Evolutionary conservation across 2,888 invertebrate species (phyloP), one percentile per base, ranked within the genome.

Genomic region (Eulithis prunata): DNA sequence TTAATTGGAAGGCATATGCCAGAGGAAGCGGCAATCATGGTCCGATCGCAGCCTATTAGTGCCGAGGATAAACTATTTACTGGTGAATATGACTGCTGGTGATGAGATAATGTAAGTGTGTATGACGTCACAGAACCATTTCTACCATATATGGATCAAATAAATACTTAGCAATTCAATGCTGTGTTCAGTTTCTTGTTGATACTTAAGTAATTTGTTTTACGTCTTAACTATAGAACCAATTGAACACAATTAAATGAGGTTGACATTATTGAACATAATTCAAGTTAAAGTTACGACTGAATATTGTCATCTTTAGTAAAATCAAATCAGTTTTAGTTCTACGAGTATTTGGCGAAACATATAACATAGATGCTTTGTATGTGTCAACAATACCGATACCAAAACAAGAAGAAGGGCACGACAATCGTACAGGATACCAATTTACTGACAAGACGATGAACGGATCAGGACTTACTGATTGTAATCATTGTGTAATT

Each of bases 1-100:
- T 61, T 63, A 76, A 73, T 75, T 71, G 68, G 55, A 57, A 62
- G 68, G 62, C 62, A 66, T 57, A 69, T 70, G 69, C 52, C 58
- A 73, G 64, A 72, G 76, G 77, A 76, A 76, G 71, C 74, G 69
- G 69, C 72, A 72, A 75, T 77, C 68, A 75, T 71, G 52, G 60
- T 43, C 32, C 69, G 71, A 76, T 72, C 69, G 73, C 63, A 68
- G 64, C 65, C 72, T 66, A 74, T 75, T 74, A 75, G 62, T 54
- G 57, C 54, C 65, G 69, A 71, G 67, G 69, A 68, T 72, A 51
- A 73, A 72, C 72, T 67, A 71, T 62, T 65, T 49, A 57, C 56
- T 55, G 52, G 57, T 55, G 57, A 56, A 61, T 65, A 54, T 45
- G 59, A 28, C 38, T 13, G 54, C 41, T 52, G 51, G 55, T 53